Evolutionary conservation across 2,113 vertebrate species (phyloP).

Genomic region (Clarias macrocephalus): DNA sequence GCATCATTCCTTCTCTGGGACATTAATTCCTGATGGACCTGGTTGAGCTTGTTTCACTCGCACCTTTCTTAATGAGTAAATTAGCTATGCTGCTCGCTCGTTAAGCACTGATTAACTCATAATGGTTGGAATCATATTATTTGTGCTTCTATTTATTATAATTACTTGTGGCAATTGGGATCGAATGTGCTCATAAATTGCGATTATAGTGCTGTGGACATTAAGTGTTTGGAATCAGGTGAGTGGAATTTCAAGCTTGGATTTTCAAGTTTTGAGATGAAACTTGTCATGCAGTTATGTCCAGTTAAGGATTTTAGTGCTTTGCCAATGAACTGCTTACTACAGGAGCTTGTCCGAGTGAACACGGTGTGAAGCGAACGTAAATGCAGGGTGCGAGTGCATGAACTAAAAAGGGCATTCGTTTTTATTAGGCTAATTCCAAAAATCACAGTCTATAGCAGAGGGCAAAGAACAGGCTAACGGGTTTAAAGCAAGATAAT

Average conservation of each 20-base stretch:
- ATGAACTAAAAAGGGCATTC: not conserved
- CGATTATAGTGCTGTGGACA: not conserved
- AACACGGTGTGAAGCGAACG: not conserved
- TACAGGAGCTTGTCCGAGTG: not conserved
- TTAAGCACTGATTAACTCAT: slow-evolving; percentile 39
- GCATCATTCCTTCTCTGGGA: slow-evolving; percentile 15
- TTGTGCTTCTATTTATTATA: slow-evolving; percentile 36
- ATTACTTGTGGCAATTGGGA: slow-evolving; percentile 24
- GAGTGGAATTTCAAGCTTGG: not conserved
- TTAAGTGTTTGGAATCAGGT: not conserved
- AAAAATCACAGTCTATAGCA: not conserved
- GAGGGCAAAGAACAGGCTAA: not conserved
- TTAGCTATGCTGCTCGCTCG: slow-evolving; percentile 42
- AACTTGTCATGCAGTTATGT: not conserved
- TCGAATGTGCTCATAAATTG: slow-evolving; percentile 28
- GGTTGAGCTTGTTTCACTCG: slow-evolving; percentile 29
- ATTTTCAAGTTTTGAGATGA: too few relatives aligned
- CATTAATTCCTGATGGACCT: slow-evolving; percentile 18
- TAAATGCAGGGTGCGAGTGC: not conserved
- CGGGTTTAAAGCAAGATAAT: not conserved
- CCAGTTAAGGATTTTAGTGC: not conserved
- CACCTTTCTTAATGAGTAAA: slow-evolving; percentile 48
- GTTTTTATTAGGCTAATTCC: not conserved
- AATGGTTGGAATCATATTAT: slow-evolving; percentile 43
- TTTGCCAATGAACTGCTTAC: not conserved